phyloP scores from a whole-genome alignment of 92 coral and sea anemone genomes.

The Actinernus sp. region DNA sequence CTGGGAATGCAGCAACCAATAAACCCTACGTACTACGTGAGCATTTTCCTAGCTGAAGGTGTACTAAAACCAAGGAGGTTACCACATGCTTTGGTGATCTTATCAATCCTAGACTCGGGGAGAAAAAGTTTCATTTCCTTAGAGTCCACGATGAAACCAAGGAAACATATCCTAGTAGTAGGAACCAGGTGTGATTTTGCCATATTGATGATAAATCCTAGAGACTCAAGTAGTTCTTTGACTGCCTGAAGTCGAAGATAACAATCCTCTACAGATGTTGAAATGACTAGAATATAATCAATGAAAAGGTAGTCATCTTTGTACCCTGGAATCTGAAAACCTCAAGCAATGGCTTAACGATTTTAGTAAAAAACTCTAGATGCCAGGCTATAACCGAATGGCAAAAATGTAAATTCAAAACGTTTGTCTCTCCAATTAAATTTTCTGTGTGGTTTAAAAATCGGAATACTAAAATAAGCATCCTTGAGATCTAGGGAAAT shows the following conservation, averaged over 20 bases:
- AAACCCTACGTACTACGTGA: constrained; percentile 12
- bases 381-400: neutral
- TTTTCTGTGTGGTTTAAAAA: constrained; percentile 43
- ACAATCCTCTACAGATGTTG: constrained; percentile 19
- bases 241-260: neutral
- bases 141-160: constrained; percentile 48
- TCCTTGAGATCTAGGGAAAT: no score
- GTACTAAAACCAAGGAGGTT: neutral
- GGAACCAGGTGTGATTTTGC: constrained; percentile 19
- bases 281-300: constrained; percentile 32
- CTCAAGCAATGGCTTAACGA: neutral
- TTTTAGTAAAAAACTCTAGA: neutral
- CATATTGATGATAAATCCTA: constrained; percentile 12
- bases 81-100: constrained; percentile 18
- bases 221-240: neutral
- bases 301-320: constrained; percentile 26
- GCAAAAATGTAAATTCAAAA: neutral
- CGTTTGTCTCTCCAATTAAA: neutral
- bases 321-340: constrained; percentile 14
- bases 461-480: constrained; percentile 31
- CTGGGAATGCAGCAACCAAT: constrained; percentile 28
- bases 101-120: constrained; percentile 20
- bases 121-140: constrained; percentile 23
- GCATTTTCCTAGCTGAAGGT: constrained; percentile 34
- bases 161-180: constrained; percentile 4